Evolutionary conservation across 23 tunicate genomes (phyloP), one percentile per base, ranked within the genome.

Genomic region (Diplosoma virens): DNA sequence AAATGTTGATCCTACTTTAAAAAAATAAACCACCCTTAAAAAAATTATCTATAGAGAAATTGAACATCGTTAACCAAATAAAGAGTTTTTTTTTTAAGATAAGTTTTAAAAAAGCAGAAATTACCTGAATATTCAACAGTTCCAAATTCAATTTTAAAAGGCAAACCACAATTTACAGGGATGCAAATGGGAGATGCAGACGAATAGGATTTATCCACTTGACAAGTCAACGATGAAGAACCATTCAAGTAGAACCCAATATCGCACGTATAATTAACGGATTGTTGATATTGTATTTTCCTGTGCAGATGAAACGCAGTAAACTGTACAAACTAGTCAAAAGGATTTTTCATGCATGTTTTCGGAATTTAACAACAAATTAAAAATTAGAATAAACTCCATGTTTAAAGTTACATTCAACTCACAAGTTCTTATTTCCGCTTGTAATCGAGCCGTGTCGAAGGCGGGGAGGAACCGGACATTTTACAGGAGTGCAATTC

Each of bases 121-220:
- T 25, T 25, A 67, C 82, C 82, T 47, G 73, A 23, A 67, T 26
- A 67, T 2, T 76, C 63, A 2, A 58, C 82, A 9, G 22, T 24
- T 25, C 97, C 90, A 79, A 84, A 45, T 20, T 17, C 52, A 17
- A 90, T 33, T n/a, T 23, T 25, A 14, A 74, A 45, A 22, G 97
- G 90, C 0, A 23, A 41, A 9, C 89, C 89, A 47, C 97, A 90
- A 3, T 79, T 59, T 2, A 90, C 90, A 25, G 97, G 97, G 2
- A 53, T n/a, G 55, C 97, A 90, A 3, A 17, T 30, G 21, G 97
- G 90, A 22, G 82, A 61, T 28, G 64, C 45, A 18, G 81, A 16
- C 1, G 83, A 76, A 55, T 71, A 90, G 7, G 33, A 17, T 65
- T 75, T 79, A 59, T 73, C 58, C 0, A 72, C 77, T 34, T 25